Conservation (phyloP, 2,113 vertebrate genomes). For the Castor canadensis region DNA sequence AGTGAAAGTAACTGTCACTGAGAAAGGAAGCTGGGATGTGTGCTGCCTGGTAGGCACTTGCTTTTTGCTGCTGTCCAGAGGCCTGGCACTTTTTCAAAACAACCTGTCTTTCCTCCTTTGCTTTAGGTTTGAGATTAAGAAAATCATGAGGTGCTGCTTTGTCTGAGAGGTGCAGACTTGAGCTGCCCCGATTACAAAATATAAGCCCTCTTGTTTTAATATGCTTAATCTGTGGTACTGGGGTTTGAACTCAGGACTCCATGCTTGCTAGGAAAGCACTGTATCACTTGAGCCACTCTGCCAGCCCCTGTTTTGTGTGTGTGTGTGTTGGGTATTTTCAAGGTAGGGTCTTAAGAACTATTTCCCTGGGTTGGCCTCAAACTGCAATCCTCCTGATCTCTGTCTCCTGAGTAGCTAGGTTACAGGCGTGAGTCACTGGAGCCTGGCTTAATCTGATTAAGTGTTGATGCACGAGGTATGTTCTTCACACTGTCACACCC, state of each 20-base stretch:
- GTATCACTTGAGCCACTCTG: no score
- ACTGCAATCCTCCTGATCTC: no score
- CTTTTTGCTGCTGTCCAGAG: background rate
- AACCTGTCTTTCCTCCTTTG: background rate
- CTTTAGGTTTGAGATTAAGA: background rate
- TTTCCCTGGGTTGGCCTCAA: no score
- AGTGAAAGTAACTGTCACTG: background rate
- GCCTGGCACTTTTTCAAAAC: background rate
- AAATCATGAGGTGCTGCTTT: no score
- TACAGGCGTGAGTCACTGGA: no score
- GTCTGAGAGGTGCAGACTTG: background rate
- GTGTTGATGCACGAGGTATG: fast-evolving
- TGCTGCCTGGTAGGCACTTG: background rate
- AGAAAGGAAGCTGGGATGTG: background rate
- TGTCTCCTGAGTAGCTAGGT: no score
- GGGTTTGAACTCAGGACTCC: no score
- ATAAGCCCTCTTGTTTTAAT: background rate
- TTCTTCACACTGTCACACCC: background rate
- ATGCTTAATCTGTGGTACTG: no score
- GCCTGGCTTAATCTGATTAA: background rate
- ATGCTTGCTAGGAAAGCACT: no score
- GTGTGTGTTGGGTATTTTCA: no score
- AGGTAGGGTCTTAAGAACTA: no score
- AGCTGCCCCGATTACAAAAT: background rate
- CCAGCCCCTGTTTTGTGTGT: no score